phyloP scores from a whole-genome alignment of 2,888 invertebrate species.

The Drosophila borborema region DNA sequence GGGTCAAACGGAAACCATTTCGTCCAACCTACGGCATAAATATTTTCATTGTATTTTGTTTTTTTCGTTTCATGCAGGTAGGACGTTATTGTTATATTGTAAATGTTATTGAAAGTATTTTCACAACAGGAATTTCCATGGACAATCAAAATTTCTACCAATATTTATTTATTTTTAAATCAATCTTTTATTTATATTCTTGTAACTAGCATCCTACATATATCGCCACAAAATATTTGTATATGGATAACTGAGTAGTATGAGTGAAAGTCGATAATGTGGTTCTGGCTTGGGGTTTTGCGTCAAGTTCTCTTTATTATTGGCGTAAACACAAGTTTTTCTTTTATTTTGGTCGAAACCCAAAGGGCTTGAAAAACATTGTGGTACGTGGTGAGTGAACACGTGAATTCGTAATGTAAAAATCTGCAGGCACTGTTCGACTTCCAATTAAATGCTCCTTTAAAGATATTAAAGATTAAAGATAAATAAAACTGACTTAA shows the following conservation, averaged over 20 bases:
- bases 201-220: neutral
- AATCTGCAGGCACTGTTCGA: neutral
- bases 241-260: slow-evolving; percentile 1
- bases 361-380: neutral
- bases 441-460: neutral
- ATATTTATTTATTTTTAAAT: slow-evolving; percentile 15
- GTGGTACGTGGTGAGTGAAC: slow-evolving; percentile 7
- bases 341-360: neutral
- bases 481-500: too few species aligned
- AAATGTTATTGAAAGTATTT: slow-evolving; percentile 46
- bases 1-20: slow-evolving; percentile 42
- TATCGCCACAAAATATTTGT: neutral
- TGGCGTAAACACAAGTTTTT: neutral
- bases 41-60: slow-evolving; percentile 1
- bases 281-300: slow-evolving; percentile 9
- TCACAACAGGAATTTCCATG: slow-evolving; percentile 11
- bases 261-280: neutral
- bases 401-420: neutral
- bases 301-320: slow-evolving; percentile 6
- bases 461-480: too few species aligned
- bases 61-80: neutral
- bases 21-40: slow-evolving; percentile 20
- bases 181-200: neutral
- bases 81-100: neutral
- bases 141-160: neutral